phyloP scores from a whole-genome alignment of 2,797 vertebrate genomes.

The Sebastes jordani region DNA sequence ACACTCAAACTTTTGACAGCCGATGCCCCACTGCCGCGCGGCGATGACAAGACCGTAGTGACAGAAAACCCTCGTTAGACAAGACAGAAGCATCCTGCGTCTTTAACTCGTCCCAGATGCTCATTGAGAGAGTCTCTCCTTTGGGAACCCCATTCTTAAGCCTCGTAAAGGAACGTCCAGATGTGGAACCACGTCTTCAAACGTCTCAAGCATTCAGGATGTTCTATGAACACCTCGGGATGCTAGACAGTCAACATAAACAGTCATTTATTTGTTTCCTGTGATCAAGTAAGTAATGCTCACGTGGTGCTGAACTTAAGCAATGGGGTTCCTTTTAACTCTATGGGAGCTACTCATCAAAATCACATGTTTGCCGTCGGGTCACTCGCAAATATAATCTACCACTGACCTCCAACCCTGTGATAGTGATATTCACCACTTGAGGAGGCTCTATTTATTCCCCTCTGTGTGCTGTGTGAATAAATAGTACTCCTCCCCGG shows the following conservation, averaged over 20 bases:
- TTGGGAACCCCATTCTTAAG: slow-evolving; percentile 18
- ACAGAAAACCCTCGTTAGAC: slow-evolving; percentile 44
- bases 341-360: slow-evolving; percentile 19
- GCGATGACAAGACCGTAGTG: slow-evolving; percentile 33
- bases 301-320: slow-evolving; percentile 15
- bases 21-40: background rate
- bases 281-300: slow-evolving; percentile 36
- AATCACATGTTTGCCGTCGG: slow-evolving; percentile 24
- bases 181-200: slow-evolving; percentile 59
- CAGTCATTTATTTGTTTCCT: slow-evolving; percentile 62
- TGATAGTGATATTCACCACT: slow-evolving; percentile 17
- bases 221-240: slow-evolving; percentile 53
- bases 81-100: slow-evolving; percentile 29
- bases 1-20: background rate
- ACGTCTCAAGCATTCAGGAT: background rate
- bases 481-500: background rate
- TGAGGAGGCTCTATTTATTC: slow-evolving; percentile 14
- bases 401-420: slow-evolving; percentile 23
- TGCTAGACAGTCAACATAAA: slow-evolving; percentile 53
- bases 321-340: slow-evolving; percentile 53
- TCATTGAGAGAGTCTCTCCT: slow-evolving; percentile 3
- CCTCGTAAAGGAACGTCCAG: slow-evolving; percentile 64
- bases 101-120: slow-evolving; percentile 56
- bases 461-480: background rate
- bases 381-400: slow-evolving; percentile 25